Percentiles rank a stretch among this genome's conserved stretches.
Evolutionary conservation across 2,888 invertebrate species (phyloP).

Genomic region (Shargacucullia verbasci): DNA sequence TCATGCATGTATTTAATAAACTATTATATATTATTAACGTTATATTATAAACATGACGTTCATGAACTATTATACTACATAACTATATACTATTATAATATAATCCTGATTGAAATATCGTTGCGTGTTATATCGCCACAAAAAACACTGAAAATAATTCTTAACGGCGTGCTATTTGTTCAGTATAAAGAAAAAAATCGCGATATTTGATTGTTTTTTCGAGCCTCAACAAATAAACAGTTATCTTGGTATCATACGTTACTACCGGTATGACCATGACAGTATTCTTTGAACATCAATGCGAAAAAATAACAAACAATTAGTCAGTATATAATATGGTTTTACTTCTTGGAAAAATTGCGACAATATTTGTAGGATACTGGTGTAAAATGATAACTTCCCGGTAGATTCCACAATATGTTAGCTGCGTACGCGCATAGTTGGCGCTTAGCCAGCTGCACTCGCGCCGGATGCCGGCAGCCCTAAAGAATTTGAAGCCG

Average conservation of each 20-base stretch:
- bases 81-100: too few species aligned
- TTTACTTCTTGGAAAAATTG: constrained; percentile 61
- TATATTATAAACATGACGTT: too few species aligned
- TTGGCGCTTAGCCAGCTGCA: constrained; percentile 80
- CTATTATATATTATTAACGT: too few species aligned
- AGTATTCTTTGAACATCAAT: constrained; percentile 55
- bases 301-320: constrained; percentile 52
- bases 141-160: constrained; percentile 10
- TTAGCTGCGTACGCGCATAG: constrained; percentile 73
- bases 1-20: constrained; percentile 5
- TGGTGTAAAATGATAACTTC: constrained; percentile 67
- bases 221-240: constrained; percentile 28
- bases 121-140: too few species aligned
- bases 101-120: too few species aligned
- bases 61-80: too few species aligned
- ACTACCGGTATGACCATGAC: constrained; percentile 46
- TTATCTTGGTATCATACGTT: constrained; percentile 39
- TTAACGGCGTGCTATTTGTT: constrained; percentile 19
- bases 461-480: constrained; percentile 74
- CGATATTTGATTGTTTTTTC: constrained; percentile 34
- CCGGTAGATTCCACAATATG: constrained; percentile 72
- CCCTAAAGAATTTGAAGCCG: constrained; percentile 61
- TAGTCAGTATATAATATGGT: constrained; percentile 54
- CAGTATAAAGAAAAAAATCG: constrained; percentile 29
- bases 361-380: constrained; percentile 62